Conservation (phyloP, 2,113 vertebrate species). For the Hepsetus odoe region DNA sequence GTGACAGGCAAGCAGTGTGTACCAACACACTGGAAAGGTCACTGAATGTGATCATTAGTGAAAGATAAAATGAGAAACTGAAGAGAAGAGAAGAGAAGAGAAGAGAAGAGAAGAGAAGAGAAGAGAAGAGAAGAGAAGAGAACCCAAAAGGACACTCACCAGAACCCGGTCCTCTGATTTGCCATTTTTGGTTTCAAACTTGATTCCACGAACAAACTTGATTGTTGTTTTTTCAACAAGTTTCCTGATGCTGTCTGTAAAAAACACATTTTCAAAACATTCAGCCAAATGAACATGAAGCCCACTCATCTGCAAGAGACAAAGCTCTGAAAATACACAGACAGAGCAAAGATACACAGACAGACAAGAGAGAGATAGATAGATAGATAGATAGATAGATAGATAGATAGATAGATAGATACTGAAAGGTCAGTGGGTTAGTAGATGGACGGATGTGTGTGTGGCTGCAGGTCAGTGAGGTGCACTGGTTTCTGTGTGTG, state of each 20-base stretch:
- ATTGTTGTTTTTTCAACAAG: constrained; percentile 73
- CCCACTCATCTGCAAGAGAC: too few relatives aligned
- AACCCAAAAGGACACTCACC: constrained; percentile 61
- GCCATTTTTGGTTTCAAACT: constrained; percentile 75
- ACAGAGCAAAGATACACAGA: too few relatives aligned
- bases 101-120: background rate
- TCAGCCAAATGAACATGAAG: too few relatives aligned
- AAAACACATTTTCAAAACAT: constrained; percentile 42
- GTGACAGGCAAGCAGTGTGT: background rate
- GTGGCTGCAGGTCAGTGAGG: constrained; percentile 56
- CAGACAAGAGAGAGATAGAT: too few relatives aligned
- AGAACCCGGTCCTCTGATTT: constrained; percentile 76
- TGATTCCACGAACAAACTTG: constrained; percentile 73
- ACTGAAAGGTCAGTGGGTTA: background rate
- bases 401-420: background rate
- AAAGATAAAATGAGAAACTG: background rate
- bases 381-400: too few relatives aligned
- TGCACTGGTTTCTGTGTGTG: constrained; percentile 58
- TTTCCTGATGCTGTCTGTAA: constrained; percentile 78
- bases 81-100: background rate
- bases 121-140: background rate
- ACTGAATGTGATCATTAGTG: background rate
- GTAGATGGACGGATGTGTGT: background rate
- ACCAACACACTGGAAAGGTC: background rate
- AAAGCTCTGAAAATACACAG: too few relatives aligned